A percentile compares a stretch with the other conserved stretches of the same genome.
These are phyloP conservation scores for Brachypodius melanocephalos DNA, from an alignment of 2,113 vertebrate species.

Conservation along the genomic window DNA sequence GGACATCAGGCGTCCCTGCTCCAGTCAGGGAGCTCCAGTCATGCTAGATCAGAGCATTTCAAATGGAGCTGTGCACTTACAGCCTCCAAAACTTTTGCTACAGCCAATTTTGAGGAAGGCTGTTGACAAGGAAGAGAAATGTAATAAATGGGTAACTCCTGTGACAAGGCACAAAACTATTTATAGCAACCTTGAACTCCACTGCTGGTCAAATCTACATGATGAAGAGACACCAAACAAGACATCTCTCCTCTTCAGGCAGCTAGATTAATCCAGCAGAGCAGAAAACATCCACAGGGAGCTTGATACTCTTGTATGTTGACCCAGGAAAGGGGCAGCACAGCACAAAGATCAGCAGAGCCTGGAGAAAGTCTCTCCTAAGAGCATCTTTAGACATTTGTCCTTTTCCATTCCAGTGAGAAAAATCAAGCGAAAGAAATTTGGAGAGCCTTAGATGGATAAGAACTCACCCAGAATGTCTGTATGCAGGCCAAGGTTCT, in stretches of 20 bases:
- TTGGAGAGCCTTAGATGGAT: background rate
- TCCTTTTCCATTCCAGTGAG: background rate
- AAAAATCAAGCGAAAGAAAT: background rate
- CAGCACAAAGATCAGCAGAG: background rate
- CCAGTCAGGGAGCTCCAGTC: background rate
- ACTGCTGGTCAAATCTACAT: background rate
- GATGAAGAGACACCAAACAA: background rate
- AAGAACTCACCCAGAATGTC: background rate
- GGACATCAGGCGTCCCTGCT: background rate
- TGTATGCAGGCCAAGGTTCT: background rate
- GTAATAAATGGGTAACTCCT: constrained; percentile 64
- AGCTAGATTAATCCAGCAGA: background rate
- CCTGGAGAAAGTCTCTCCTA: background rate
- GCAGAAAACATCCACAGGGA: background rate
- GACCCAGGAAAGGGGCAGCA: background rate
- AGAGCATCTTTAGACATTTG: background rate
- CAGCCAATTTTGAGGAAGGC: background rate
- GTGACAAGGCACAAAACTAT: constrained; percentile 63
- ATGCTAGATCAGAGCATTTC: background rate
- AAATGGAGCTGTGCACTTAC: background rate
- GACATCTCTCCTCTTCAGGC: background rate
- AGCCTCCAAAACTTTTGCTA: background rate
- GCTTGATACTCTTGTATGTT: background rate
- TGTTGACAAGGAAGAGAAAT: constrained; percentile 59
- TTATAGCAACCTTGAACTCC: constrained; percentile 63